Evolutionary conservation across 2,797 vertebrate species (phyloP).

Genomic region (Carapus acus): DNA sequence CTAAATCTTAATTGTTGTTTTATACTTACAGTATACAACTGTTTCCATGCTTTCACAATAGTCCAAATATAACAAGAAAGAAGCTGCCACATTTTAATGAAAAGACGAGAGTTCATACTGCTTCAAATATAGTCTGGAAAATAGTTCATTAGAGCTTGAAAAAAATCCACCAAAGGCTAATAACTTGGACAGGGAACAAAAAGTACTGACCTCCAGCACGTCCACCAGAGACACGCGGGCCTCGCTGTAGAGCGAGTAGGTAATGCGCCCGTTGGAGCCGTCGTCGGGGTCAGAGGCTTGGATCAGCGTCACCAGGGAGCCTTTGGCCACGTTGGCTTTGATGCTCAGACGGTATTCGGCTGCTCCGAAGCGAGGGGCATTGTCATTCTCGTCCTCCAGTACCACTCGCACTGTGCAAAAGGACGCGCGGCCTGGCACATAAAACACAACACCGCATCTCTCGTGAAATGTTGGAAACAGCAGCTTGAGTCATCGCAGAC

Average conservation of each 20-base stretch:
- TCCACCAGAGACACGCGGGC: conserved; percentile 81
- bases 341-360: conserved; percentile 88
- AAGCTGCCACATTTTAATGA: no score
- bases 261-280: conserved; percentile 86
- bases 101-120: no score
- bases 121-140: no score
- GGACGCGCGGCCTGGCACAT: conserved; percentile 76
- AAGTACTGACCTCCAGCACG: conserved; percentile 77
- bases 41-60: no score
- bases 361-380: conserved; percentile 87
- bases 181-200: conserved; percentile 4
- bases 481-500: no score
- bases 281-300: conserved; percentile 89
- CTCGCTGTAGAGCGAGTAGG: conserved; percentile 87
- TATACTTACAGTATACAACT: no score
- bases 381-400: conserved; percentile 93
- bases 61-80: no score
- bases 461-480: no score
- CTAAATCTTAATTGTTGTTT: no score
- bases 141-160: no score
- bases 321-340: conserved; percentile 86
- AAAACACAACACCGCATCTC: no score
- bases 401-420: conserved; percentile 95
- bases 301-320: conserved; percentile 88
- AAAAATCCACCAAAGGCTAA: no score